These are phyloP conservation scores for Nesogale talazaci DNA, from an alignment of 2,113 vertebrate species.

Conservation along the genomic window DNA sequence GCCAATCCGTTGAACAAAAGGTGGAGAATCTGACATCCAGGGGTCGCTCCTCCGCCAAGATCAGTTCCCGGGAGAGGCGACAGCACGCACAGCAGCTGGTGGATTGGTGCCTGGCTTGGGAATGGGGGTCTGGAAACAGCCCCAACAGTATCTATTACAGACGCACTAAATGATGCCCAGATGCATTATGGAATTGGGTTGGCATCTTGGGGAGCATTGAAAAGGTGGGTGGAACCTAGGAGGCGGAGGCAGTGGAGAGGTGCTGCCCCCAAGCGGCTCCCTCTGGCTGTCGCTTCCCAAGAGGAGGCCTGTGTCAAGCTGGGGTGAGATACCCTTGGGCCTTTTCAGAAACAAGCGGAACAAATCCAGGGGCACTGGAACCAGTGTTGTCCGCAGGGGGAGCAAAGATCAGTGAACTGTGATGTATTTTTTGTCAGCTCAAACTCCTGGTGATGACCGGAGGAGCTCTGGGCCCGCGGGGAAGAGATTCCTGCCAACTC, in stretches of 20 bases:
- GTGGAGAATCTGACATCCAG: background rate
- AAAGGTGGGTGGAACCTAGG: background rate
- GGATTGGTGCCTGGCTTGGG: background rate
- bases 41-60: background rate
- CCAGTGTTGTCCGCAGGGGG: background rate
- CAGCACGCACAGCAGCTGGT: background rate
- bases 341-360: constrained; percentile 12
- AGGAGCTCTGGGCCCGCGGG: background rate
- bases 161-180: background rate
- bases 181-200: background rate
- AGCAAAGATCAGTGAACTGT: background rate
- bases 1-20: background rate
- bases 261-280: constrained; percentile 28
- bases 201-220: background rate
- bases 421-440: constrained; percentile 15
- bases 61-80: background rate
- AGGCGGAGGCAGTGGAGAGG: background rate
- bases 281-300: constrained; percentile 17
- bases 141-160: background rate
- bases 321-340: background rate
- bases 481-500: constrained; percentile 6
- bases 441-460: background rate
- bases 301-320: background rate
- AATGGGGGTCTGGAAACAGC: background rate
- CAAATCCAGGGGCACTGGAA: background rate